A percentile compares a stretch with the other conserved stretches of the same genome.
Evolutionary conservation across 2,797 vertebrate species (phyloP).

Genomic region (Oceanodroma leucorhoa): DNA sequence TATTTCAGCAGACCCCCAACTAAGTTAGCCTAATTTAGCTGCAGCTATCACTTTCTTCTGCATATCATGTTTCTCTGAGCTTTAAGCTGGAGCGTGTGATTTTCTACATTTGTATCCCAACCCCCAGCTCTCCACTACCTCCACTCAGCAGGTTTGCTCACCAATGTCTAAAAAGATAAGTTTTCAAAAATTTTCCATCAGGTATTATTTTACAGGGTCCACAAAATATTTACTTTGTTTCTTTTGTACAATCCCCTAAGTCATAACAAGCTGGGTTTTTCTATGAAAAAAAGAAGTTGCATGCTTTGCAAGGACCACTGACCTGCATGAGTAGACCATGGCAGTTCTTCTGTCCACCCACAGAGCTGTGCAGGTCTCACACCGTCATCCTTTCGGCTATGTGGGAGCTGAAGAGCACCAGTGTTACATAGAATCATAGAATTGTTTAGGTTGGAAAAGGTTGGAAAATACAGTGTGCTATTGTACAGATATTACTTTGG

Average conservation of each 20-base stretch:
- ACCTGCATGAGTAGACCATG: rapidly evolving
- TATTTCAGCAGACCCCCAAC: rapidly evolving
- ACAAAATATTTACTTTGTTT: neutral
- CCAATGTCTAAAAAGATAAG: rapidly evolving
- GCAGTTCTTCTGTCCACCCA: neutral
- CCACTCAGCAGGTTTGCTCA: neutral
- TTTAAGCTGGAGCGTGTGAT: neutral
- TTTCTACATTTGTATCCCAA: neutral
- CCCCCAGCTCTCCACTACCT: neutral
- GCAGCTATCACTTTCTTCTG: neutral
- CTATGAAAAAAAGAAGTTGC: neutral
- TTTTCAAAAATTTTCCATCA: neutral
- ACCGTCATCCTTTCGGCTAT: rapidly evolving
- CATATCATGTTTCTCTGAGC: neutral
- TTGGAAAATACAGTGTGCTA: no score
- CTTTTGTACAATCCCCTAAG: neutral
- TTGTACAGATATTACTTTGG: neutral
- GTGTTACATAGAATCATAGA: neutral
- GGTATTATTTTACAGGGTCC: neutral
- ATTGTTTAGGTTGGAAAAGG: no score
- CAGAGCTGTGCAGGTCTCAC: neutral
- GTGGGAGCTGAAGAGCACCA: neutral
- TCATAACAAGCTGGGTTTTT: rapidly evolving
- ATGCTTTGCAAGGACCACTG: neutral
- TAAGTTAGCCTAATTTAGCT: neutral